phyloP scores from a whole-genome alignment of 2,888 invertebrate genomes.

The Stenotaenia linearis region DNA sequence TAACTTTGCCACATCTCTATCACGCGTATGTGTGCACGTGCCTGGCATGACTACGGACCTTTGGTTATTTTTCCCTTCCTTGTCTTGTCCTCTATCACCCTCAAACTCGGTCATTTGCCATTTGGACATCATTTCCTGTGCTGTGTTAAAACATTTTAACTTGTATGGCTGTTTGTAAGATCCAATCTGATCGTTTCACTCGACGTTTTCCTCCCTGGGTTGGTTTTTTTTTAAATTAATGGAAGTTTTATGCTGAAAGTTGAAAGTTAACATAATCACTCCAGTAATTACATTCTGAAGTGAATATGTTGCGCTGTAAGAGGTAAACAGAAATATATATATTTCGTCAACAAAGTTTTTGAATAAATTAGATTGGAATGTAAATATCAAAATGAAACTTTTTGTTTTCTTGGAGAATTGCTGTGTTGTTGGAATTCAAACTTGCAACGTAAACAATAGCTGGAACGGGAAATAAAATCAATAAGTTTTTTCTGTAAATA shows the following conservation, averaged over 20 bases:
- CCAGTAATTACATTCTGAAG: too few relatives aligned
- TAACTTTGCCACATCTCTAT: conserved; percentile 33
- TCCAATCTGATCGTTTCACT: neutral
- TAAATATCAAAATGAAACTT: too few relatives aligned
- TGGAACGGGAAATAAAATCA: too few relatives aligned
- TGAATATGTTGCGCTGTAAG: too few relatives aligned
- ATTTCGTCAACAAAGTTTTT: too few relatives aligned
- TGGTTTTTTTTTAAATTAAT: neutral
- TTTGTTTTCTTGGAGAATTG: too few relatives aligned
- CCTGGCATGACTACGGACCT: conserved; percentile 4
- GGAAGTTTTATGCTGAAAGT: neutral
- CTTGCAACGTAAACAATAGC: too few relatives aligned
- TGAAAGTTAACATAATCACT: neutral
- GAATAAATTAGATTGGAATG: too few relatives aligned
- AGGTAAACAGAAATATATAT: too few relatives aligned
- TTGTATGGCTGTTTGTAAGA: neutral
- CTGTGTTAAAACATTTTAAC: neutral
- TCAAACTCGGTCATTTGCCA: neutral
- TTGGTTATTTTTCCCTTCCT: neutral
- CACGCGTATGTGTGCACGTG: conserved; percentile 26
- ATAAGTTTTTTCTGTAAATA: too few relatives aligned
- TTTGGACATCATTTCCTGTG: neutral
- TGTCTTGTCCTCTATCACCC: neutral
- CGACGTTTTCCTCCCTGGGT: neutral
- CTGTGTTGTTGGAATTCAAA: too few relatives aligned